These are phyloP conservation scores for Cheilosia grossa DNA, from an alignment of 2,888 invertebrate genomes.

Conservation along the genomic window DNA sequence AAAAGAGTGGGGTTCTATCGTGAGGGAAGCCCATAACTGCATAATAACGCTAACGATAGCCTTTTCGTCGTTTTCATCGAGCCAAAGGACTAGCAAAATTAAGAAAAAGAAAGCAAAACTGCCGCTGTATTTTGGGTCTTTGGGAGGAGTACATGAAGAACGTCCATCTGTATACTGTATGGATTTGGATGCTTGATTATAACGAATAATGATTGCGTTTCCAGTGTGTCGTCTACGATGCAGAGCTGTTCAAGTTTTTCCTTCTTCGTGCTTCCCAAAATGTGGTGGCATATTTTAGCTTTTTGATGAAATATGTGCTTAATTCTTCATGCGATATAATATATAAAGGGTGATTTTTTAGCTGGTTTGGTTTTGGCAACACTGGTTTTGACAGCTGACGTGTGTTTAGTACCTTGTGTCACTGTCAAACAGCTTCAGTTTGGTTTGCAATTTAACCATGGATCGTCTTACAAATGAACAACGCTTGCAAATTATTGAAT, in stretches of 20 bases:
- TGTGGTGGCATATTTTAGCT: conserved; percentile 22
- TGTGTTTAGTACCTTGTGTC: too few relatives aligned
- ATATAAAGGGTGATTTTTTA: too few relatives aligned
- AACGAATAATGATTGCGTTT: conserved; percentile 60
- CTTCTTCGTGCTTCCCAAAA: neutral
- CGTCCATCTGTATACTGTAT: neutral
- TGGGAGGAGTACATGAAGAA: conserved; percentile 4
- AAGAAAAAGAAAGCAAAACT: conserved; percentile 21
- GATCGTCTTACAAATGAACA: too few relatives aligned
- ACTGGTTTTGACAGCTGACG: too few relatives aligned
- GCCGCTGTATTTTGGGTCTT: neutral
- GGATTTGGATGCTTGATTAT: conserved; percentile 30
- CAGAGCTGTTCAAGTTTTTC: conserved; percentile 28
- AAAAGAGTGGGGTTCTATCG: neutral
- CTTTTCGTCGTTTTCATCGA: conserved; percentile 14
- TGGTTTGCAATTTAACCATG: too few relatives aligned
- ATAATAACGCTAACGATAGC: conserved; percentile 36
- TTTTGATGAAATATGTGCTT: neutral
- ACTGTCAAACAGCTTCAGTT: too few relatives aligned
- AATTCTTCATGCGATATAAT: neutral
- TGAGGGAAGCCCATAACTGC: conserved; percentile 2
- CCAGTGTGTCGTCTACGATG: conserved; percentile 36
- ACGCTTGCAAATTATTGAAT: too few relatives aligned
- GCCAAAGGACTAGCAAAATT: conserved; percentile 7
- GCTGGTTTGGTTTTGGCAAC: too few relatives aligned